Conservation (phyloP, 2,888 invertebrate species). For the Sminthurinus aureus region DNA sequence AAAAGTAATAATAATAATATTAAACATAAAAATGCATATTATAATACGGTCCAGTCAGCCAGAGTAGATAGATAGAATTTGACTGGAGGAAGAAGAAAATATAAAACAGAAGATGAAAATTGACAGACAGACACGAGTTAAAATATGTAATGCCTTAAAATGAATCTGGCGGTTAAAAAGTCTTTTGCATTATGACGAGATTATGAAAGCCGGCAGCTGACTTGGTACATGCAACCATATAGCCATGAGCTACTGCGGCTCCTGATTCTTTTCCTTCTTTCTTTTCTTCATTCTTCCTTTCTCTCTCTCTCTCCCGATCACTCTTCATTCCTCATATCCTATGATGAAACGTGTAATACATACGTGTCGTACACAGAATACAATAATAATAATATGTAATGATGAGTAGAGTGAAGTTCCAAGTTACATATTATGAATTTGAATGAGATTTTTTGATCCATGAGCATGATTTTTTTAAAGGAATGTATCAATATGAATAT, state of each 20-base stretch:
- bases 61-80: constrained; percentile 20
- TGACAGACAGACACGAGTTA: constrained; percentile 27
- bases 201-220: constrained; percentile 34
- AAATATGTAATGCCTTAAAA: constrained; percentile 6
- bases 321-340: not conserved
- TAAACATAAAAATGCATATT: not conserved
- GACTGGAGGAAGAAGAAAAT: constrained; percentile 27
- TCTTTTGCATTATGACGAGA: constrained; percentile 35
- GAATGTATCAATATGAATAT: not conserved
- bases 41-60: not conserved
- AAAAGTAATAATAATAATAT: not conserved
- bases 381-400: constrained; percentile 15
- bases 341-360: constrained; percentile 1
- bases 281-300: not conserved
- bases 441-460: constrained; percentile 29
- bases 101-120: constrained; percentile 7
- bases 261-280: constrained; percentile 1
- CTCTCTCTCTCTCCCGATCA: no score
- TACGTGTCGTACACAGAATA: not conserved
- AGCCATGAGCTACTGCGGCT: constrained; percentile 37
- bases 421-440: constrained; percentile 37
- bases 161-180: constrained; percentile 31
- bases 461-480: not conserved
- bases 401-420: constrained; percentile 27
- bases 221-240: constrained; percentile 35